A percentile compares a stretch with the other conserved stretches of the same genome.
These are phyloP conservation scores for Muscicapa comitata DNA, from an alignment of 2,797 vertebrate genomes.

Conservation along the genomic window DNA sequence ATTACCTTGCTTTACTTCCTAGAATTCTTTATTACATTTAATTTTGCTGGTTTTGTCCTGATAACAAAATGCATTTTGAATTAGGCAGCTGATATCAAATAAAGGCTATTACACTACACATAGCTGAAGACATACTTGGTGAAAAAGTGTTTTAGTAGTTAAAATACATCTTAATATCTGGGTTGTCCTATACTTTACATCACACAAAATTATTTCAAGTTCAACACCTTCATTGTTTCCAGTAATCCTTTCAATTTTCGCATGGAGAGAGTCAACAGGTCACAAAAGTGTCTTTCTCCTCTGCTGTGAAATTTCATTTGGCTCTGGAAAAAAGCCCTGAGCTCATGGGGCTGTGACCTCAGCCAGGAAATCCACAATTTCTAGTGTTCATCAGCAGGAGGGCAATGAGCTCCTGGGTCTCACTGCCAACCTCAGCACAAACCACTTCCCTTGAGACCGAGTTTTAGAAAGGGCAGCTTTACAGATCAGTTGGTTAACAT, in stretches of 20 bases:
- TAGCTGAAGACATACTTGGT: not conserved
- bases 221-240: not conserved
- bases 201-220: not conserved
- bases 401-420: not conserved
- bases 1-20: not conserved
- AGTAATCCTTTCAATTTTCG: not conserved
- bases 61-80: not conserved
- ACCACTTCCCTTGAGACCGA: not conserved
- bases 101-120: not conserved
- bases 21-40: not conserved
- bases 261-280: not conserved
- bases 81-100: not conserved
- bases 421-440: not conserved
- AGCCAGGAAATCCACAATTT: not conserved
- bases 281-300: not conserved
- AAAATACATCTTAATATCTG: not conserved
- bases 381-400: not conserved
- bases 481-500: not conserved
- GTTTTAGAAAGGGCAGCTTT: not conserved
- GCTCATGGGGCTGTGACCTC: not conserved
- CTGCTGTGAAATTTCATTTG: not conserved
- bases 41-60: not conserved
- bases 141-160: not conserved
- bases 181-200: not conserved
- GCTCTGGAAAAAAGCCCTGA: not conserved